A percentile compares a stretch with the other conserved stretches of the same genome.
Evolutionary conservation across 2,888 invertebrate species (phyloP).

Genomic region (Mongoloraphidia duomilia): DNA sequence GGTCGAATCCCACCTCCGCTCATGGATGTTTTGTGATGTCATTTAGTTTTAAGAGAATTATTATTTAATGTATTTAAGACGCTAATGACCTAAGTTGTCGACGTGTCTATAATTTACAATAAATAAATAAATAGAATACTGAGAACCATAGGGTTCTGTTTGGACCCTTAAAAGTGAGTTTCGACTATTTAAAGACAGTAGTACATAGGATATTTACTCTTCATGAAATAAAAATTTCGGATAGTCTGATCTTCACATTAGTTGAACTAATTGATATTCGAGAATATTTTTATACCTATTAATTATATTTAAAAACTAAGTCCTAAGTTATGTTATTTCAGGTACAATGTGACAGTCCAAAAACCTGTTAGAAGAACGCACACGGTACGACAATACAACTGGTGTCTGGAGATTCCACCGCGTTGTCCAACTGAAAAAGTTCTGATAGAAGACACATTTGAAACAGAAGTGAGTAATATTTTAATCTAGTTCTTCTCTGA

Average conservation of each 20-base stretch:
- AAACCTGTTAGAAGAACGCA: constrained; percentile 42
- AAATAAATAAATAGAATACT: too few relatives aligned
- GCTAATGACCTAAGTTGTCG: too few relatives aligned
- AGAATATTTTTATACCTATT: background rate
- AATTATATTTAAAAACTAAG: background rate
- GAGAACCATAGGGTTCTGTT: too few relatives aligned
- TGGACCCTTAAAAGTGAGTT: background rate
- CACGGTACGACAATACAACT: constrained; percentile 52
- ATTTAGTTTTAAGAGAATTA: too few relatives aligned
- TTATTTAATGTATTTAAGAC: too few relatives aligned
- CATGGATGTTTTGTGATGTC: too few relatives aligned
- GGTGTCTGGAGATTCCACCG: constrained; percentile 71
- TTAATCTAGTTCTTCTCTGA: too few relatives aligned
- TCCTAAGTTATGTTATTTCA: constrained; percentile 26
- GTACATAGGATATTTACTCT: background rate
- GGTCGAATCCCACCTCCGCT: too few relatives aligned
- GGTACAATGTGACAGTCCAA: constrained; percentile 50
- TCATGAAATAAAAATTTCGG: background rate
- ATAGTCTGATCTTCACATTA: background rate
- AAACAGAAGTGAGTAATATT: constrained; percentile 44
- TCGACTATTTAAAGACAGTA: too few relatives aligned
- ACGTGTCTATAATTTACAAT: too few relatives aligned
- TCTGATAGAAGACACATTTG: constrained; percentile 52
- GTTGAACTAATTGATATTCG: background rate
- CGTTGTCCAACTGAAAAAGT: constrained; percentile 59